phyloP scores from a whole-genome alignment of 2,113 vertebrate species.

The Lycocorax pyrrhopterus region DNA sequence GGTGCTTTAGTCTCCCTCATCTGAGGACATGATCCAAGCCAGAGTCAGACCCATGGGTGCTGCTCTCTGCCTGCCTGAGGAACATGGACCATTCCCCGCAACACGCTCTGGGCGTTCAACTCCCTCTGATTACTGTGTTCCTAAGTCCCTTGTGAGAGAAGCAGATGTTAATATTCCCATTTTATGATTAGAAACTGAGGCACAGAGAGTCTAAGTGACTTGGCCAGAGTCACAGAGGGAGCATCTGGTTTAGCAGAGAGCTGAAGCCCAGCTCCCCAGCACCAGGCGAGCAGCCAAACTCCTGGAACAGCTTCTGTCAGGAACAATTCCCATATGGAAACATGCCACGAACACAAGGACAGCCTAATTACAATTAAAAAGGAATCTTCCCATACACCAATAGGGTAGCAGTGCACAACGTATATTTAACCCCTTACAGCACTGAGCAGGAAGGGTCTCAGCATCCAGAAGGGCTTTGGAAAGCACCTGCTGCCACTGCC shows the following conservation, averaged over 20 bases:
- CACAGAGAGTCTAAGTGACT: background rate
- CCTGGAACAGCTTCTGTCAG: conserved; percentile 53
- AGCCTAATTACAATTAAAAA: conserved; percentile 55
- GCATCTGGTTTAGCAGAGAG: conserved; percentile 31
- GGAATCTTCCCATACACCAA: conserved; percentile 20
- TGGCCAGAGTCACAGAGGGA: background rate
- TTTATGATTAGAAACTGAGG: conserved; percentile 26
- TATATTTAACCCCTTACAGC: background rate
- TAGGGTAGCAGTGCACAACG: background rate
- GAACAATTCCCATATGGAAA: conserved; percentile 46
- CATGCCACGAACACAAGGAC: conserved; percentile 15
- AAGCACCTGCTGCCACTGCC: background rate
- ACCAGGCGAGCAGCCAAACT: conserved; percentile 32
- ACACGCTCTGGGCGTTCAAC: accelerated
- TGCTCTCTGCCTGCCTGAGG: background rate
- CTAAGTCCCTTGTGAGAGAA: background rate
- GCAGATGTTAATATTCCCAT: background rate
- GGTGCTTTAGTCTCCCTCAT: background rate
- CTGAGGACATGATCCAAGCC: background rate
- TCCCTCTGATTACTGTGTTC: background rate
- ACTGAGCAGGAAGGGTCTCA: background rate
- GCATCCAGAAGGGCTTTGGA: background rate
- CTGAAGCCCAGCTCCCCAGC: background rate
- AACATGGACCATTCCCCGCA: background rate
- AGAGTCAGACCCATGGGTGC: background rate